Base-by-base conservation (phyloP, 2,113 vertebrate genomes). In the Coptodon bakossiorum region DNA sequence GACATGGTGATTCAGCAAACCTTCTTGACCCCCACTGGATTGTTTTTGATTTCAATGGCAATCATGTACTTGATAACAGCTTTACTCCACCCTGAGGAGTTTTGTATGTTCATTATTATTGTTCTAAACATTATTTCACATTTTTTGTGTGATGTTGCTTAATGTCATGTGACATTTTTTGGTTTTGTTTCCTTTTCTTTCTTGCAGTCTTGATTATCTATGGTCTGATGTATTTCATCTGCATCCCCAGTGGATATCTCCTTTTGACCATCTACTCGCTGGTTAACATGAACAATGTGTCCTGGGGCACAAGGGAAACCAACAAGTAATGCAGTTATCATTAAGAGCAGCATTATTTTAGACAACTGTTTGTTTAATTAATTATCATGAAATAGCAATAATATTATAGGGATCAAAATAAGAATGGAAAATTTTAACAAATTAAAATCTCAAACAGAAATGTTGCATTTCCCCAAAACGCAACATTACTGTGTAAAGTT, bases 301-400 rank as follows among this genome's bases (percentile, higher is more conserved):
- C 97, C n/a, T 97, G 97, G 97, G 97, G 97, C 43, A 97, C 97
- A 40, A 95, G 97, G 17, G 97, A 97, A 89, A 87, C 96, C 38
- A 96, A 71, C 89, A 95, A 96, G 94, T 95, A 95, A 93, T 80
- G 53, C 13, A 50, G 40, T 40, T 63, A 36, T 24, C 19, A 61
- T 16, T 52, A 5, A 24, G 3, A 82, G 3, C 5, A 48, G 24
- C 34, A 19, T 3, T 45, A 22, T 34, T 76, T 87, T 13, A 8
- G 3, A 7, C 48, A 11, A 43, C 5, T 38, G 24, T 7, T 38
- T 84, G 48, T 22, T 57, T 78, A 11, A 85, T 53, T 16, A 31
- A 34, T 13, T 52, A 29, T 38, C 19, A 59, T 68, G 40, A 29
- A 84, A 73, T 40, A 40, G 38, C 38, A 40, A 40, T 66, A 38